Base-by-base conservation (phyloP, 2,113 vertebrate species). In the Ceyx melanurus region DNA sequence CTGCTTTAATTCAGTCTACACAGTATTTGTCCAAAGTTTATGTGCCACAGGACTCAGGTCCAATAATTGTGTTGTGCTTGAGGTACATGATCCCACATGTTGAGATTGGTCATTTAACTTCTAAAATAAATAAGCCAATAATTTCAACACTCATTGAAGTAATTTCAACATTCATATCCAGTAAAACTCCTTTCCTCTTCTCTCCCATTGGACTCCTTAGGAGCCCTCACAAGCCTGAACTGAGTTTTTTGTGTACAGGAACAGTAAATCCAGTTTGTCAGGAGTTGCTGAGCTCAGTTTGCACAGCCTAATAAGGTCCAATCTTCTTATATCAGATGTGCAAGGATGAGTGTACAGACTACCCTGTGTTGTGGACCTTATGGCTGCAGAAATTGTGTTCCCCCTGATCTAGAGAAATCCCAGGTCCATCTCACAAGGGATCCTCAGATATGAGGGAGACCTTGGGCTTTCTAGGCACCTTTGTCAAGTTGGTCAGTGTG, bases 261-360 rank as follows among this genome's bases (percentile, higher is more conserved):
- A 5, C 15, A 56, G 45, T 21, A 57, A 88, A 83, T 76, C 9
- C 67, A 88, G 26, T 8, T 22, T 53, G 17, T 29, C 3, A 1
- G 43, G 48, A 33, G 17, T 22, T 20, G 40, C 48, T 82, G 75
- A 43, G 33, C 64, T 46, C 0, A 0, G 50, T 48, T 48, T 25
- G 50, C 58, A 56, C 13, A 33, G 53, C 22, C 48, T 56, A 37
- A 28, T 40, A 19, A 40, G 35, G 17, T 62, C 17, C 33, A 9
- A 43, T 4, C 26, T 29, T 26, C 5, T 20, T 5, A 2, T 21
- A 50, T 3, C 15, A 1, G 3, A 3, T 1, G 4, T 10, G 20
- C 43, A 35, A 68, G 28, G 42, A 25, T 28, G 13, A 12, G 4
- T 5, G 19, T 37, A 12, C 28, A 28, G 18, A 16, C 26, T 31